Evolutionary conservation across 2,888 invertebrate genomes (phyloP).

Genomic region (Nomada fucata): DNA sequence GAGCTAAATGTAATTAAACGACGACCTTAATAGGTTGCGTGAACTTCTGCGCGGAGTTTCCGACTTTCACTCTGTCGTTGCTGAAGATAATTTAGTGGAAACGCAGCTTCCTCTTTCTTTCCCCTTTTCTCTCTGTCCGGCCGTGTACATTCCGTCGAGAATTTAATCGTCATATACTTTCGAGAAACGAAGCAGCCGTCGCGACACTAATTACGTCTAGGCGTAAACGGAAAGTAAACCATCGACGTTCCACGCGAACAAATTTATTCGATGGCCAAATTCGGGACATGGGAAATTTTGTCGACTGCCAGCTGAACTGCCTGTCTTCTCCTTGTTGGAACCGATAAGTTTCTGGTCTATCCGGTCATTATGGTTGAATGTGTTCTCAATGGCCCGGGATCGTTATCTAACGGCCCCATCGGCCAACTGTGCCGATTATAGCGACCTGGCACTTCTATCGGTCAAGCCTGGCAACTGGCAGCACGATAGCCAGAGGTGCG

Average conservation of each 20-base stretch:
- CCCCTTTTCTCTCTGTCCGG: background rate
- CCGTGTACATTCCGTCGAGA: background rate
- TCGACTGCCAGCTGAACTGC: background rate
- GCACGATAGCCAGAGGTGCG: constrained; percentile 49
- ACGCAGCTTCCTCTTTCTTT: background rate
- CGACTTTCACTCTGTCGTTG: constrained; percentile 37
- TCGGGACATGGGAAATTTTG: background rate
- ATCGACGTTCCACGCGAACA: background rate
- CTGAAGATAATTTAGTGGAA: constrained; percentile 37
- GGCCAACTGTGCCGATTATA: constrained; percentile 61
- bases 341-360: constrained; percentile 44
- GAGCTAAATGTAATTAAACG: constrained; percentile 58
- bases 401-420: constrained; percentile 71
- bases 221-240: background rate
- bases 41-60: constrained; percentile 13
- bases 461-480: constrained; percentile 39
- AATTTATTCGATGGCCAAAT: background rate
- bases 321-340: background rate
- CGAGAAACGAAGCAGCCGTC: background rate
- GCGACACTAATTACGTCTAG: background rate
- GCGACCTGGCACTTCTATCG: constrained; percentile 54
- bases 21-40: constrained; percentile 31
- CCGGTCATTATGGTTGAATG: constrained; percentile 45
- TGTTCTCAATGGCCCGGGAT: constrained; percentile 50
- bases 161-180: constrained; percentile 19